Percentiles rank a stretch among this genome's conserved stretches.
phyloP scores from a whole-genome alignment of 2,113 vertebrate genomes.

The Hucho hucho region DNA sequence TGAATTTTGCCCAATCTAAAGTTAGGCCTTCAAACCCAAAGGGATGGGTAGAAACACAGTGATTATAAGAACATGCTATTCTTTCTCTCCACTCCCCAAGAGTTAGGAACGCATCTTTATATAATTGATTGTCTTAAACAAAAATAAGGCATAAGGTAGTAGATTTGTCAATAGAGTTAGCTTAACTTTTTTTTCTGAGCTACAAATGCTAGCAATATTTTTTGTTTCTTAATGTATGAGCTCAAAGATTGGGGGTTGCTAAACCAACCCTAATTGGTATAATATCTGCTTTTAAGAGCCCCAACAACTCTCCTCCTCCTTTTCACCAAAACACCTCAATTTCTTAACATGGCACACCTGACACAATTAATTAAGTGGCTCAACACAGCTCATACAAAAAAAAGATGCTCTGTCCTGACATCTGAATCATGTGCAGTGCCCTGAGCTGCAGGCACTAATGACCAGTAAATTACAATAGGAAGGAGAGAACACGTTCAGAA shows the following conservation, averaged over 20 bases:
- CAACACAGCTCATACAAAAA: constrained; percentile 28
- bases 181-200: constrained; percentile 52
- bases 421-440: constrained; percentile 50
- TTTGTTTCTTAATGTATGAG: neutral
- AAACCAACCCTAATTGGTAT: neutral
- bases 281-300: constrained; percentile 22
- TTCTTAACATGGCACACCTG: constrained; percentile 40
- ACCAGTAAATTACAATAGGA: constrained; percentile 64
- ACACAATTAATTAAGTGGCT: constrained; percentile 46
- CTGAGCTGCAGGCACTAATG: constrained; percentile 52
- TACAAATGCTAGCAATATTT: constrained; percentile 35
- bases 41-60: constrained; percentile 32
- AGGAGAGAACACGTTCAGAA: constrained; percentile 47
- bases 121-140: constrained; percentile 26
- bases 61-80: constrained; percentile 19
- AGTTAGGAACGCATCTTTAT: constrained; percentile 44
- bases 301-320: constrained; percentile 25
- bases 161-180: constrained; percentile 33
- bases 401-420: constrained; percentile 37
- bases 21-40: constrained; percentile 22
- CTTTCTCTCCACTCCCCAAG: constrained; percentile 30
- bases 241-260: neutral
- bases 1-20: constrained; percentile 53
- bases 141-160: constrained; percentile 43
- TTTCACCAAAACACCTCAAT: constrained; percentile 19